Conservation (phyloP, 2,113 vertebrate genomes). For the Morone chrysops region DNA sequence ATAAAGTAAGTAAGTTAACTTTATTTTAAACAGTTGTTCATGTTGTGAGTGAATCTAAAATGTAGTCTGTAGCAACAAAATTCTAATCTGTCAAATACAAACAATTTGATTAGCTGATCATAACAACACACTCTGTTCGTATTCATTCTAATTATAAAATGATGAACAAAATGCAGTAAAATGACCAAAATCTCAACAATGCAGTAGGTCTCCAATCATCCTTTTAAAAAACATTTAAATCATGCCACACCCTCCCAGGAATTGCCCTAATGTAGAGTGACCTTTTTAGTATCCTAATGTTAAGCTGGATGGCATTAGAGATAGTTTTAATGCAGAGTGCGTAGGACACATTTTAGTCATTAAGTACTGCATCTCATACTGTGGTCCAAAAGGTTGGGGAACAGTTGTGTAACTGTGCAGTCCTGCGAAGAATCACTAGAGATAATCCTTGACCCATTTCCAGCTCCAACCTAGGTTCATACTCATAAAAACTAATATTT, state of each 20-base stretch:
- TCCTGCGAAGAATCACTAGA: not conserved
- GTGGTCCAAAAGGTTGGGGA: not conserved
- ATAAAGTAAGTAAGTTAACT: not conserved
- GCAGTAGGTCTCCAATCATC: not conserved
- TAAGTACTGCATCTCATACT: not conserved
- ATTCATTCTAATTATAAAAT: not conserved
- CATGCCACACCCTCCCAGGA: not conserved
- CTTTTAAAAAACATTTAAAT: not conserved
- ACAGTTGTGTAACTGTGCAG: not conserved
- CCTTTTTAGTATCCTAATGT: no score
- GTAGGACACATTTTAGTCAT: not conserved
- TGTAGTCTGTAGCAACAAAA: not conserved
- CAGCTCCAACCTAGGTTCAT: slow-evolving; percentile 3
- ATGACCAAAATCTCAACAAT: not conserved
- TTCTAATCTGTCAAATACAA: not conserved
- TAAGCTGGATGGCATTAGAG: not conserved
- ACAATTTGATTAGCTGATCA: not conserved
- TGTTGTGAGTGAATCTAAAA: not conserved
- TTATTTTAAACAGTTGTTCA: slow-evolving; percentile 1
- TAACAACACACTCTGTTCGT: not conserved
- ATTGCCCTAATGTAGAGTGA: not conserved
- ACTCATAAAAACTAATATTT: slow-evolving; percentile 18
- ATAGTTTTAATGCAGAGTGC: not conserved
- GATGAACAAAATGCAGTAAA: not conserved
- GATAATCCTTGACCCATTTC: slow-evolving; percentile 4